A percentile compares a stretch with the other conserved stretches of the same genome.
Conservation (phyloP, 2,797 vertebrate species). For the Darevskia mixta region DNA sequence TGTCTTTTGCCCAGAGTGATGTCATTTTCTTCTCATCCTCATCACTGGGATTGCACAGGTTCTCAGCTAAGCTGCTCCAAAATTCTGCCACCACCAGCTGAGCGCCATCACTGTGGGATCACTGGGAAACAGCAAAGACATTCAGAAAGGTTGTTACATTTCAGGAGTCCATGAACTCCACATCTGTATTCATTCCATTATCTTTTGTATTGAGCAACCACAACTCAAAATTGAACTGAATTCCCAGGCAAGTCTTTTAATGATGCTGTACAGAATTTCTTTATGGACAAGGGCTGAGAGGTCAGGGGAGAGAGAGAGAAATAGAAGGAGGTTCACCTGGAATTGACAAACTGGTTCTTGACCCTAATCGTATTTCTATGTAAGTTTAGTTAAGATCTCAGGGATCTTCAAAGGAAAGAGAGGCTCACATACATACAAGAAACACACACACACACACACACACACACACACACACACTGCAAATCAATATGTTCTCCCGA, state of each 20-base stretch:
- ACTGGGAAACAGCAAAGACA: not conserved
- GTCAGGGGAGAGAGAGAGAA: not conserved
- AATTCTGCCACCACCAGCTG: not conserved
- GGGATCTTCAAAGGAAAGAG: not conserved
- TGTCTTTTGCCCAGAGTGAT: not conserved
- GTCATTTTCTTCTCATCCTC: not conserved
- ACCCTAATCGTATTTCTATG: not conserved
- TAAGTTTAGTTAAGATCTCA: not conserved
- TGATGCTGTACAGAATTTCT: not conserved
- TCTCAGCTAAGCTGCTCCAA: not conserved
- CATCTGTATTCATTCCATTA: not conserved
- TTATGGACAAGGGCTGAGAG: not conserved
- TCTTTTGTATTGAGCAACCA: not conserved
- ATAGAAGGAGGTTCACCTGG: not conserved
- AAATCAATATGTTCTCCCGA: not conserved
- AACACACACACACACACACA: no score
- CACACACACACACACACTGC: not conserved
- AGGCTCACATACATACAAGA: not conserved
- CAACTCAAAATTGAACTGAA: constrained; percentile 1
- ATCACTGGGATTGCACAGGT: not conserved
- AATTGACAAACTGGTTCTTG: constrained; percentile 3
- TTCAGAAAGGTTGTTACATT: not conserved
- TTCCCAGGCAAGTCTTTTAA: constrained; percentile 10
- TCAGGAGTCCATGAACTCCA: not conserved
- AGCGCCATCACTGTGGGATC: not conserved